These are phyloP conservation scores for Tetragonisca angustula DNA, from an alignment of 2,888 invertebrate genomes.

Conservation along the genomic window DNA sequence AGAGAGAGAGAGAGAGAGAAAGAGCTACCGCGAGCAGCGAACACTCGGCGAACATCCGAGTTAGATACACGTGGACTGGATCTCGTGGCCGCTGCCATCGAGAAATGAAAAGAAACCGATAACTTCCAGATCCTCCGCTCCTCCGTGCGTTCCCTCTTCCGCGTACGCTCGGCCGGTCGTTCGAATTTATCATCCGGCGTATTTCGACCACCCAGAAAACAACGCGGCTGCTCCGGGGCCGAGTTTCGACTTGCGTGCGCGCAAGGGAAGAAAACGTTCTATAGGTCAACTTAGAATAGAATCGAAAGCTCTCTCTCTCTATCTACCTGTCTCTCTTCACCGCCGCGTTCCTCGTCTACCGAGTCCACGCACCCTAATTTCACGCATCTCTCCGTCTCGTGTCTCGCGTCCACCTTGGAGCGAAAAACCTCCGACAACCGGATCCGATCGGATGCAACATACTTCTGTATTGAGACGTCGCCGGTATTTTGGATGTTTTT, in stretches of 20 bases:
- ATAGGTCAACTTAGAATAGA: conserved; percentile 77
- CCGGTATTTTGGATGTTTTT: background rate
- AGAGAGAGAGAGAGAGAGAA: too few relatives aligned
- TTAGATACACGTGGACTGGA: conserved; percentile 20
- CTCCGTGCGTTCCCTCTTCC: conserved; percentile 49
- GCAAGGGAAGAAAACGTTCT: conserved; percentile 70
- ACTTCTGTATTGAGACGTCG: background rate
- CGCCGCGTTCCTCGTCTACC: conserved; percentile 45
- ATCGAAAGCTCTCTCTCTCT: conserved; percentile 62
- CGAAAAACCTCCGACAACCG: conserved; percentile 1
- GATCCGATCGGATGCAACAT: background rate
- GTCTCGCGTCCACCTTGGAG: background rate
- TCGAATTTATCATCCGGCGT: conserved; percentile 67
- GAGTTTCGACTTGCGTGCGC: conserved; percentile 58
- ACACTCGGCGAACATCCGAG: conserved; percentile 10
- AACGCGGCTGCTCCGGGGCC: conserved; percentile 56
- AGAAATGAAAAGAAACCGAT: conserved; percentile 26
- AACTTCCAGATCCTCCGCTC: conserved; percentile 38
- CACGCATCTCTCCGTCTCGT: conserved; percentile 35
- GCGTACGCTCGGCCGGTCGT: conserved; percentile 49
- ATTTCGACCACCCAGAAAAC: conserved; percentile 71
- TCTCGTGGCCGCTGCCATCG: conserved; percentile 13
- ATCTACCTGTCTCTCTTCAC: conserved; percentile 12
- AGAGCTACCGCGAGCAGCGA: background rate
- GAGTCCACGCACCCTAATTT: conserved; percentile 60